phyloP scores from a whole-genome alignment of 1,140 invertebrate genomes.

The Samia ricini region DNA sequence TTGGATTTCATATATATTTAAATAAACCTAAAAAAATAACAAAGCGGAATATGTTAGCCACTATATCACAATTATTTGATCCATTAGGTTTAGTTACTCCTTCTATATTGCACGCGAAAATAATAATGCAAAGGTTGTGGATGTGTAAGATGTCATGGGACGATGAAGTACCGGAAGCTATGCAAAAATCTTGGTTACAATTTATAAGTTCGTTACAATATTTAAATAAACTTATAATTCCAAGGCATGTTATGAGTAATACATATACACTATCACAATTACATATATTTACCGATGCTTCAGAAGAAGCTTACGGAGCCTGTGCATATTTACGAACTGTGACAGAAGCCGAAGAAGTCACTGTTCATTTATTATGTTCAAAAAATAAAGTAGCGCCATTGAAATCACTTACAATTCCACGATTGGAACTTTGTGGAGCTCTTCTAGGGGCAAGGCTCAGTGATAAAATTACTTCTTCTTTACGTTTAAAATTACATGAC shows the following conservation, averaged over 20 bases:
- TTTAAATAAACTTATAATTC: constrained; percentile 26
- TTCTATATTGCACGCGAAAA: constrained; percentile 23
- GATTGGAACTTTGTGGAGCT: constrained; percentile 47
- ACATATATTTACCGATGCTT: constrained; percentile 53
- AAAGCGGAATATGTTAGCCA: constrained; percentile 1
- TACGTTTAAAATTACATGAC: constrained; percentile 13
- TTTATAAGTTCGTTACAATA: constrained; percentile 9
- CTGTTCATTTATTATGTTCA: constrained; percentile 20
- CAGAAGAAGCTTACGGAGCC: constrained; percentile 41
- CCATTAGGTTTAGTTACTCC: constrained; percentile 23
- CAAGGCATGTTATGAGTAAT: constrained; percentile 23
- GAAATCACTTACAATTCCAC: constrained; percentile 35
- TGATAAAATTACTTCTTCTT: constrained; percentile 18
- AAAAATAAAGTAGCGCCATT: constrained; percentile 59
- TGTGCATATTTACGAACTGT: constrained; percentile 45
- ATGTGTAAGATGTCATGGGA: constrained; percentile 24
- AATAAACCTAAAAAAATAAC: neutral
- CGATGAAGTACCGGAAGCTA: constrained; percentile 12
- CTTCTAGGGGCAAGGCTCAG: constrained; percentile 41
- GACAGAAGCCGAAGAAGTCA: constrained; percentile 13
- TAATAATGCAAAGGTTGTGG: constrained; percentile 24
- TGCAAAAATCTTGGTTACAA: constrained; percentile 16
- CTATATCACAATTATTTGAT: constrained; percentile 25
- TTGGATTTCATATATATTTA: constrained; percentile 4
- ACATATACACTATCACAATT: constrained; percentile 18